Evolutionary conservation across 1,140 invertebrate genomes (phyloP).

Genomic region (Calephelis nemesis): DNA sequence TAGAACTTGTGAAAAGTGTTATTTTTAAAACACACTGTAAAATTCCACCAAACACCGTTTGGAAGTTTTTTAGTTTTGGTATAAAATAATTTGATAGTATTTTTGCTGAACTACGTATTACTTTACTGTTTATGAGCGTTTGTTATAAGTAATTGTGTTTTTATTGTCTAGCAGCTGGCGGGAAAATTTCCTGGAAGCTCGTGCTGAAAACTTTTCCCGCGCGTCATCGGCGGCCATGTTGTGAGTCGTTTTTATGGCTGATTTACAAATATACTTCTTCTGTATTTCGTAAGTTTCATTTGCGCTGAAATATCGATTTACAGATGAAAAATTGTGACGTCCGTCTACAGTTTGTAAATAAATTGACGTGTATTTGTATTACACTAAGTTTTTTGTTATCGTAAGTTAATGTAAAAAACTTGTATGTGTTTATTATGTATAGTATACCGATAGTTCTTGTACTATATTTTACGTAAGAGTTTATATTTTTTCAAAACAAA

Average conservation of each 20-base stretch:
- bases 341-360: background rate
- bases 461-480: too few relatives aligned
- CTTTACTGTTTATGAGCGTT: background rate
- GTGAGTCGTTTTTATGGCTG: background rate
- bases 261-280: background rate
- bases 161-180: slow-evolving; percentile 4
- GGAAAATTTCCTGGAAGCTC: background rate
- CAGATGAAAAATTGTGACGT: background rate
- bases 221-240: background rate
- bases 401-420: background rate
- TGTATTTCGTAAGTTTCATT: background rate
- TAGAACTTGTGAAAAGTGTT: too few relatives aligned
- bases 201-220: background rate
- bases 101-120: too few relatives aligned
- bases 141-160: background rate
- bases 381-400: background rate
- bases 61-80: too few relatives aligned
- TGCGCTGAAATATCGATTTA: background rate
- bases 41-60: too few relatives aligned
- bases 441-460: too few relatives aligned
- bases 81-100: too few relatives aligned
- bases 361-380: background rate
- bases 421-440: background rate
- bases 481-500: too few relatives aligned
- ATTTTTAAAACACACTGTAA: too few relatives aligned